These are phyloP conservation scores for Virgularia gustaviana DNA, from an alignment of 92 coral and sea anemone genomes.

Conservation along the genomic window DNA sequence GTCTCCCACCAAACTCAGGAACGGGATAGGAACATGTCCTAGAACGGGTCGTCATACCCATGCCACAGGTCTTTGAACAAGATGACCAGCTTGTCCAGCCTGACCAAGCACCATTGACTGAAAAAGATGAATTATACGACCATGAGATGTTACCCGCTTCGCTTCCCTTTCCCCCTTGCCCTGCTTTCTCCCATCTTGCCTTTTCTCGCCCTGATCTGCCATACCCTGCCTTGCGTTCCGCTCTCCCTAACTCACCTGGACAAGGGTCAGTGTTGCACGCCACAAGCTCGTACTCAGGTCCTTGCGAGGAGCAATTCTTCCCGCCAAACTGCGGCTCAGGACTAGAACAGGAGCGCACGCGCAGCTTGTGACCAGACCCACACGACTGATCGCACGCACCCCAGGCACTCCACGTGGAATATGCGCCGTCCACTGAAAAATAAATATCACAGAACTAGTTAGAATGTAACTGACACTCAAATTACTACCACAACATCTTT, in stretches of 20 bases:
- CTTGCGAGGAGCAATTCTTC: constrained; percentile 66
- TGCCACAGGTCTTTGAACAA: constrained; percentile 92
- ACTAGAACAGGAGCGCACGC: constrained; percentile 93
- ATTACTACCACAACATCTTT: too few relatives aligned
- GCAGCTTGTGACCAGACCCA: constrained; percentile 87
- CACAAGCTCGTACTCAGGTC: constrained; percentile 65
- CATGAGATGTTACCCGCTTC: too few relatives aligned
- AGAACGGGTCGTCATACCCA: constrained; percentile 72
- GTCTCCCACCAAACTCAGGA: constrained; percentile 82
- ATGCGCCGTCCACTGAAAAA: constrained; percentile 70
- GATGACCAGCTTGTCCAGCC: constrained; percentile 97
- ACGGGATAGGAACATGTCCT: constrained; percentile 87
- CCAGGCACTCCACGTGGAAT: constrained; percentile 95
- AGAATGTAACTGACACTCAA: too few relatives aligned
- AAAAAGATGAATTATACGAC: not conserved
- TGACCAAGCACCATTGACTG: constrained; percentile 97
- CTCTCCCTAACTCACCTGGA: constrained; percentile 52
- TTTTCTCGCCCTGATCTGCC: constrained; percentile 55
- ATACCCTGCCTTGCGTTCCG: constrained; percentile 64
- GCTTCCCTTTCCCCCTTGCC: constrained; percentile 57
- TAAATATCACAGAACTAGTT: not conserved
- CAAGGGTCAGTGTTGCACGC: constrained; percentile 71
- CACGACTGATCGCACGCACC: constrained; percentile 94
- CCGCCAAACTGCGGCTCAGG: constrained; percentile 96
- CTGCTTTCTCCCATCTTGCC: constrained; percentile 63